These are phyloP conservation scores for Penelope pileata DNA, from an alignment of 2,113 vertebrate species.

Conservation along the genomic window DNA sequence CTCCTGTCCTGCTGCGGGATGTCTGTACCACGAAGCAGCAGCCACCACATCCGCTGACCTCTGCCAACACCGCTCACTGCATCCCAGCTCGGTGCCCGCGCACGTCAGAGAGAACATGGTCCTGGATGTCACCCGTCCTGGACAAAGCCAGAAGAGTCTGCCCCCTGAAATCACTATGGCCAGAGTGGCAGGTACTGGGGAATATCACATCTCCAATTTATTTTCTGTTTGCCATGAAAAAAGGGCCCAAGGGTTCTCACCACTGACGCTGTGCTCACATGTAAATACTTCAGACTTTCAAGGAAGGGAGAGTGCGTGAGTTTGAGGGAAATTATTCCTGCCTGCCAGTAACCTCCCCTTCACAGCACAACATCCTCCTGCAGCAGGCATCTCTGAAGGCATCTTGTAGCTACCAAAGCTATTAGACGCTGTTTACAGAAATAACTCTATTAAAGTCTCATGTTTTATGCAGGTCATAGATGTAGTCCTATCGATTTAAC, in stretches of 20 bases:
- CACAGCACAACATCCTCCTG: background rate
- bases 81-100: background rate
- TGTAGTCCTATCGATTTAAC: conserved; percentile 38
- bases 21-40: background rate
- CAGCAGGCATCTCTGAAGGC: background rate
- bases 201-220: accelerated
- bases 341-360: background rate
- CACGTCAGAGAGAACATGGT: accelerated
- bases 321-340: background rate
- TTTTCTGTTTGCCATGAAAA: background rate
- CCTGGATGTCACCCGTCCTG: background rate
- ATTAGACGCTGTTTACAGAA: conserved; percentile 13
- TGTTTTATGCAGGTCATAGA: conserved; percentile 60
- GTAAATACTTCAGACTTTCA: background rate
- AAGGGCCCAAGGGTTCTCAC: background rate
- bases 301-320: background rate
- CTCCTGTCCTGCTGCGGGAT: background rate
- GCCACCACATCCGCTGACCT: background rate
- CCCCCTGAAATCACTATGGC: background rate
- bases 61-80: background rate
- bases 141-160: background rate
- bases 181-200: background rate
- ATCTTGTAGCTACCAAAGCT: background rate
- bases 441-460: conserved; percentile 37
- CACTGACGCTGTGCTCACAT: background rate